Evolutionary conservation across 1,140 invertebrate genomes (phyloP).

Genomic region (Trichonephila clavipes): DNA sequence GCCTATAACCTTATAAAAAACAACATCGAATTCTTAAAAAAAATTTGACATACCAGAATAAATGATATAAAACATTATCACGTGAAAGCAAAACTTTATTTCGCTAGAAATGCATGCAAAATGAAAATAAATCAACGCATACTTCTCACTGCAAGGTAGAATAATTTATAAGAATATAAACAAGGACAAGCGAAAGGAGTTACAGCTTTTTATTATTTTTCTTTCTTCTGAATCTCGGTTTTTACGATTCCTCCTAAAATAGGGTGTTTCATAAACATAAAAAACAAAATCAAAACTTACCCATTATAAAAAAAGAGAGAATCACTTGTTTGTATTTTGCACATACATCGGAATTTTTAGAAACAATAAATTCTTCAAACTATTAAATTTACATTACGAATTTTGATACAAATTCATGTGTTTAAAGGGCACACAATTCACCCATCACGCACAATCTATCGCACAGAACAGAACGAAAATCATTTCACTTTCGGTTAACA

Average conservation of each 20-base stretch:
- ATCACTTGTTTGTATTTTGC: not conserved
- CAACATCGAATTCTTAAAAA: not conserved
- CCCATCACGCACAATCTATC: conserved; percentile 14
- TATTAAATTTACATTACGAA: not conserved
- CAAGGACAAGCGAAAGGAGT: conserved; percentile 39
- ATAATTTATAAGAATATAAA: conserved; percentile 59
- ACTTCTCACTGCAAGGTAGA: not conserved
- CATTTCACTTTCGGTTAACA: conserved; percentile 25
- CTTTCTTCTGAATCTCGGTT: not conserved
- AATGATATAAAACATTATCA: not conserved
- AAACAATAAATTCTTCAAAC: not conserved
- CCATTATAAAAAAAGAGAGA: conserved; percentile 11
- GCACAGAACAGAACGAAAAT: conserved; percentile 5
- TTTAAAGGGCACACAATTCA: conserved; percentile 7
- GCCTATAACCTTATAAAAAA: not conserved
- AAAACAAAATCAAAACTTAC: not conserved
- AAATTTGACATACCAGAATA: not conserved
- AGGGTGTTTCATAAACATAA: conserved; percentile 37
- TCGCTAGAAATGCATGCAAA: not conserved
- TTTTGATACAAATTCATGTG: not conserved
- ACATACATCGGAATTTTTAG: not conserved
- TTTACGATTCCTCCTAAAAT: conserved; percentile 40
- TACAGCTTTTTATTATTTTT: conserved; percentile 13
- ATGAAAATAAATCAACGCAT: conserved; percentile 4
- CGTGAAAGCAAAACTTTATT: conserved; percentile 34